Base-by-base conservation (phyloP, 2,113 vertebrate species). In the Zeus faber region DNA sequence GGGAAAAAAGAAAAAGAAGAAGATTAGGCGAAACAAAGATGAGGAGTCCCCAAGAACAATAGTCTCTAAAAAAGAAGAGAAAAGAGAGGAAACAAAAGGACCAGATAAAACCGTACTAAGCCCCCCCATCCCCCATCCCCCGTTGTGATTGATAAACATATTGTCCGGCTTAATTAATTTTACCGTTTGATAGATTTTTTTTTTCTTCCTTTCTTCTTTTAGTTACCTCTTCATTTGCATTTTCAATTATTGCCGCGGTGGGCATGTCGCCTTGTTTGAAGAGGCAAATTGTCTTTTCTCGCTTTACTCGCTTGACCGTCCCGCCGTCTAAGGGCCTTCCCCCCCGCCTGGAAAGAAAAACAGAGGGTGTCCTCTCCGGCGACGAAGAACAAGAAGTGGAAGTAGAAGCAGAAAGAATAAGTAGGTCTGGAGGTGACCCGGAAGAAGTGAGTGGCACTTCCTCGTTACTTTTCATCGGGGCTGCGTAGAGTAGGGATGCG, bases 61-160 rank as follows among this genome's bases (percentile, higher is more conserved):
- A 53, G 67, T 54, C 72, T 63, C 59, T 51, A 61, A 51, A 74
- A 68, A 58, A 55, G 35, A 48, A 48, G 61, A 31, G 17, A 39
- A 47, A 55, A 71, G 55, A 69, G 50, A 66, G 44, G 50, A 67
- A 50, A n/a, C n/a, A n/a, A n/a, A n/a, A n/a, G 61, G 62, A 70
- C 37, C 39, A 72, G 73, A 82, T 79, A 82, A 82, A 62, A 71
- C 58, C 50, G 61, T 72, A 51, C 70, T 81, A 74, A 67, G 52
- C 37, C 2, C 37, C 37, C 1, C 37, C 37, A 13, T 1, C 4
- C 1, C 37, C 54, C 55, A 60, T 50, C 56, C 59, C 22, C 40
- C 26, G 27, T 43, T 43, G 10, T 62, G 63, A 80, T 80, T 66
- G 59, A 55, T 35, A 65, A 77, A 84, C 62, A 74, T 53, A 45